Base-by-base conservation (phyloP, 1,140 invertebrate genomes). In the Vanessa tameamea region DNA sequence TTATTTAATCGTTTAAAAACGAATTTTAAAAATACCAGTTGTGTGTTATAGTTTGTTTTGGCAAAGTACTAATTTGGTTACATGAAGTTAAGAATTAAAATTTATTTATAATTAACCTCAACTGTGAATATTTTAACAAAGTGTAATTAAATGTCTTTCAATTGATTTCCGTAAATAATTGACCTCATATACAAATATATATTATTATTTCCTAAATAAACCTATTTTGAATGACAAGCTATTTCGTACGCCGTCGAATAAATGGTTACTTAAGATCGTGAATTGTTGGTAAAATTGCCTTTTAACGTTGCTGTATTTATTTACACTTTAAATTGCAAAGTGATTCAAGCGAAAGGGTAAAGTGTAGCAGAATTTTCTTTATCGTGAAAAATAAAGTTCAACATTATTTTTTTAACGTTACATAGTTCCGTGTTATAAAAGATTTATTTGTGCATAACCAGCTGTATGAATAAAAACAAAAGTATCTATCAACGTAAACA, bases 211-310 rank as follows among this genome's bases (percentile, higher is more conserved):
- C 13, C 57, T 61, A 61, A 61, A 61, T 43, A 37, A 61, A 37
- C 23, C 5, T 9, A 13, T 11, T 16, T 53, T 26, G 31, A 61
- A 61, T 51, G 64, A 26, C 47, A 26, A 31, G 26, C 13, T 66
- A 50, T 66, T 51, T 66, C 14, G 47, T n/a, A 47, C 20, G 8
- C 5, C 23, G 31, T 14, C 50, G 61, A 26, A 71, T 64, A 71
- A 71, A 71, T 71, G 64, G 69, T 64, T 20, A 8, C 13, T 53
- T 50, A 64, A 68, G 31, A 57, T 31, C 23, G 66, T n/a, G 16
- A 14, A 70, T 70, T 50, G 43, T 63, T 61, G 57, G 57, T 59
- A 63, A 47, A 71, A 71, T 71, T 71, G 48, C 47, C 37, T 64
- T 51, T 64, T 43, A 47, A 64, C 59, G 37, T 64, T 26, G 26